Base-by-base conservation (phyloP, 2,113 vertebrate species). In the Erythrocercus mccallii region DNA sequence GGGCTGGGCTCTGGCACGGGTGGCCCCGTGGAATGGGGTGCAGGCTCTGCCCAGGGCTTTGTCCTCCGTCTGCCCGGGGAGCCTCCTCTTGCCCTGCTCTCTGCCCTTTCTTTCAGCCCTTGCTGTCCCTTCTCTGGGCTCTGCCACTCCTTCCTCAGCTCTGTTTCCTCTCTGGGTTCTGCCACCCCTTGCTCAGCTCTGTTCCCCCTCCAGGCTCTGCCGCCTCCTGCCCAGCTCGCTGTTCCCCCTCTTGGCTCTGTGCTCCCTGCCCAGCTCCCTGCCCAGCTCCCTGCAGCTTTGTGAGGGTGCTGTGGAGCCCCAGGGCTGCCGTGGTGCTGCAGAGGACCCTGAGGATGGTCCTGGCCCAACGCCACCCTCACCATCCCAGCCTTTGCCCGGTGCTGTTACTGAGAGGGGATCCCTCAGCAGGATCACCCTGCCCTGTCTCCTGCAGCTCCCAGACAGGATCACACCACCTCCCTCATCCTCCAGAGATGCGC, bases 321-420 rank as follows among this genome's bases (percentile, higher is more conserved):
- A 92, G 84, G 31, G 98, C 98, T 38, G 98, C 97, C 1, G 24
- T 98, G 68, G 57, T 95, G 6, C 96, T 99, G 85, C 33, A 57
- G 33, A n/a, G 9, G 94, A 96, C 89, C 3, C 97, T 94, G 88
- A 85, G 96, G 54, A 98, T 98, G 98, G 61, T 97, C 81, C 57
- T 91, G 68, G 96, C 98, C 78, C 88, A 94, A 14, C 12, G 40
- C 40, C 40, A 40, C 40, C 40, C 10, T 40, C 40, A 40, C 40
- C 40, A 40, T 40, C n/a, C 40, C 40, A 40, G 40, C 40, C 40
- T 40, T 40, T n/a, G 97, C 96, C 23, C 95, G 97, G 11, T 74
- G 62, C 15, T 60, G 45, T n/a, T 95, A 97, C 95, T 76, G 35
- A 48, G 95, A 51, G 98, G 79, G 72, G 96, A 71, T 45, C 57